A percentile compares a stretch with the other conserved stretches of the same genome.
These are phyloP conservation scores for Tragelaphus strepsiceros DNA, from an alignment of 2,113 vertebrate genomes.

Conservation along the genomic window DNA sequence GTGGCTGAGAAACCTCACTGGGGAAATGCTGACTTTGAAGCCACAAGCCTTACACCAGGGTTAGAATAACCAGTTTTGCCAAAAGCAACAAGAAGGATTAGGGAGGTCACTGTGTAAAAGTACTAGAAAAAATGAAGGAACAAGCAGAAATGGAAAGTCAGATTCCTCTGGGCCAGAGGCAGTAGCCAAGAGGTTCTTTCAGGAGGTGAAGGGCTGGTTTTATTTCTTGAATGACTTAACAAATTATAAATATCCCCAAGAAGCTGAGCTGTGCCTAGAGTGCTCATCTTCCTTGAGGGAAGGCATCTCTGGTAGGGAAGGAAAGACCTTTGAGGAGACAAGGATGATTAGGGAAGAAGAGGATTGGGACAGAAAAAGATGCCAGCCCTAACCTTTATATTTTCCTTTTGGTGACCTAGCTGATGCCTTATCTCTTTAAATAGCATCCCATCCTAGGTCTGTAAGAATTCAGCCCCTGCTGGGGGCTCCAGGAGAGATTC, in stretches of 20 bases:
- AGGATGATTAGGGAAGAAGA: background rate
- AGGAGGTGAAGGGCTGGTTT: background rate
- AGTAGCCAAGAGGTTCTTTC: background rate
- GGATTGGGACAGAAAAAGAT: background rate
- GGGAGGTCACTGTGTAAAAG: slow-evolving; percentile 12
- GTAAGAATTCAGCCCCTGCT: background rate
- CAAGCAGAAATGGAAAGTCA: slow-evolving; percentile 42
- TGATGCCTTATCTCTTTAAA: background rate
- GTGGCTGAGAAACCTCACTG: slow-evolving; percentile 13
- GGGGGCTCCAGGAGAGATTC: background rate
- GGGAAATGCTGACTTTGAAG: slow-evolving; percentile 51
- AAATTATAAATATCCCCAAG: slow-evolving; percentile 6
- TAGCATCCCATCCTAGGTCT: background rate
- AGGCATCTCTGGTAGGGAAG: background rate
- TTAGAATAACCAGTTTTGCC: slow-evolving; percentile 23
- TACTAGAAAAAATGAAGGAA: background rate
- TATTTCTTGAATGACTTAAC: background rate
- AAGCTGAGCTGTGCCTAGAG: background rate
- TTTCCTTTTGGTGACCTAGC: background rate
- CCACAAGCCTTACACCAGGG: slow-evolving; percentile 35
- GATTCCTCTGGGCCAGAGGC: background rate
- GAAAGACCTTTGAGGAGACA: background rate
- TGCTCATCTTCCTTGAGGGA: background rate
- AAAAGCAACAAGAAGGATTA: slow-evolving; percentile 50
- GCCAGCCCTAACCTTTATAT: background rate